These are phyloP conservation scores for Cataglyphis livida DNA, from an alignment of 2,888 invertebrate species.

Conservation along the genomic window DNA sequence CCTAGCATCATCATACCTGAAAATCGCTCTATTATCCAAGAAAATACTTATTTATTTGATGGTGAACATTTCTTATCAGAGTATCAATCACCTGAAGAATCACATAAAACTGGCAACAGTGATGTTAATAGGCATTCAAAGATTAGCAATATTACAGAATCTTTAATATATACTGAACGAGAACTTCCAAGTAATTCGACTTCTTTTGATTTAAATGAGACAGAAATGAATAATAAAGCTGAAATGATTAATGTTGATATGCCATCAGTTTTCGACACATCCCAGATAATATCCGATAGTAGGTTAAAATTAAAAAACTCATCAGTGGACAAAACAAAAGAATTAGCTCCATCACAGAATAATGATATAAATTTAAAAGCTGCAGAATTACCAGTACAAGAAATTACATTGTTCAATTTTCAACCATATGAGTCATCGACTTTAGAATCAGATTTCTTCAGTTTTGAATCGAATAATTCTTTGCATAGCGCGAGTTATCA, in stretches of 20 bases:
- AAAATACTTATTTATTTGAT: constrained; percentile 57
- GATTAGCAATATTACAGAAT: neutral
- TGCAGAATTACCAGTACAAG: neutral
- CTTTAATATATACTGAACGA: neutral
- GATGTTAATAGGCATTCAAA: neutral
- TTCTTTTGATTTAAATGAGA: neutral
- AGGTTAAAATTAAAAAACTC: constrained; percentile 14
- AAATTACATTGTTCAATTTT: constrained; percentile 43
- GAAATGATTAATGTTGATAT: neutral
- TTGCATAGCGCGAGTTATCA: constrained; percentile 37
- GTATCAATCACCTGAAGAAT: neutral
- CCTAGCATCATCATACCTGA: constrained; percentile 63
- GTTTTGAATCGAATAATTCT: constrained; percentile 41
- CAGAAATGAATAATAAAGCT: neutral
- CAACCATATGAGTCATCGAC: constrained; percentile 57
- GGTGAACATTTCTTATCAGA: constrained; percentile 30
- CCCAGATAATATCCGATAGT: neutral
- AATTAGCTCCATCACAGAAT: neutral
- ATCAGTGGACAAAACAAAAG: neutral
- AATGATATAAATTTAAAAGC: neutral
- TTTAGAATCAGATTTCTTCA: constrained; percentile 55
- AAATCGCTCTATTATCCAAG: constrained; percentile 29
- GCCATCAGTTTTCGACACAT: neutral
- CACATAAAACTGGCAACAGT: neutral
- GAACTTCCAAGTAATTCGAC: neutral